A percentile compares a stretch with the other conserved stretches of the same genome.
These are phyloP conservation scores for Chinchilla lanigera DNA, from an alignment of 2,113 vertebrate species.

Conservation along the genomic window DNA sequence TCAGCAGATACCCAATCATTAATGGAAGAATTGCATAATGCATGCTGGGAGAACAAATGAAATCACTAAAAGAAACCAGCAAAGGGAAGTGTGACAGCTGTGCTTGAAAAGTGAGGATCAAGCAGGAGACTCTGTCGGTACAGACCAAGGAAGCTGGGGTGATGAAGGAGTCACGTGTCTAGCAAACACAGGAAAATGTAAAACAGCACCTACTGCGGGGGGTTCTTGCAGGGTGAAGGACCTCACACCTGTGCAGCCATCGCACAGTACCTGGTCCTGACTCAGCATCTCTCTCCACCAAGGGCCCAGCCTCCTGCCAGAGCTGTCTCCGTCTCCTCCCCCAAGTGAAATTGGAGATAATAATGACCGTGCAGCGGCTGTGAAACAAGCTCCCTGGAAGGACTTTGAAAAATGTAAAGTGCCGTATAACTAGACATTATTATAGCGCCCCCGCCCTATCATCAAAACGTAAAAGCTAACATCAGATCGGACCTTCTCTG, in stretches of 20 bases:
- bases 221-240: background rate
- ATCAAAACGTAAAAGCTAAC: constrained; percentile 23
- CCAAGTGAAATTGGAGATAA: constrained; percentile 38
- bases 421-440: background rate
- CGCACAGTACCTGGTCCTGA: background rate
- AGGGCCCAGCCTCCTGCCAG: background rate
- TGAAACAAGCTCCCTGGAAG: background rate
- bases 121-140: background rate
- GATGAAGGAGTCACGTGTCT: background rate
- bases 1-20: background rate
- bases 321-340: background rate
- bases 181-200: background rate
- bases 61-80: background rate
- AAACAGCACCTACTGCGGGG: background rate
- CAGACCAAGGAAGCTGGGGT: background rate
- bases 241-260: background rate
- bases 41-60: background rate
- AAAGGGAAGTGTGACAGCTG: background rate
- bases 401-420: constrained; percentile 14
- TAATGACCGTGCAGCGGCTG: background rate
- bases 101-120: background rate
- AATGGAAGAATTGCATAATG: background rate
- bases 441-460: background rate
- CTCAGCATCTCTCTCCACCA: background rate
- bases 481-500: background rate